Percentiles rank a stretch among this genome's conserved stretches.
Conservation (phyloP, 2,888 invertebrate species). For the Malthinus seriepunctatus region DNA sequence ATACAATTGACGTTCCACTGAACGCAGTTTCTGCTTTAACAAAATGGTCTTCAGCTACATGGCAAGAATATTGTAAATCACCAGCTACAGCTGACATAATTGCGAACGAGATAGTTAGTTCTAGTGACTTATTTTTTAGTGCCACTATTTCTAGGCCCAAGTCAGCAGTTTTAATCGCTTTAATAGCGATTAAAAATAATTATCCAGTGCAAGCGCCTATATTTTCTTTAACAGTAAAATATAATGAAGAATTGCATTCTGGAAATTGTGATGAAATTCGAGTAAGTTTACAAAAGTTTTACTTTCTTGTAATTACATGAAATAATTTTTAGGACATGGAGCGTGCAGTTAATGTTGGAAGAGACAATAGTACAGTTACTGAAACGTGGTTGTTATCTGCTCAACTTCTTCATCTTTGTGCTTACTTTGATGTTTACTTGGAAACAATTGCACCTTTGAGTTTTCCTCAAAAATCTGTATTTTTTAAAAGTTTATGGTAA, state of each 20-base stretch:
- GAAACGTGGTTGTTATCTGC: conserved; percentile 65
- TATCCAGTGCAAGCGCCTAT: conserved; percentile 81
- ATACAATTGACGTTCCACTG: conserved; percentile 50
- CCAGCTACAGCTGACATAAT: conserved; percentile 59
- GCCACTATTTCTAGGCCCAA: conserved; percentile 75
- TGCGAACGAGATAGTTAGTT: conserved; percentile 62
- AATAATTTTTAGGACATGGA: conserved; percentile 56
- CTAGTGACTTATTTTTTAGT: conserved; percentile 73
- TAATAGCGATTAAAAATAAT: conserved; percentile 78
- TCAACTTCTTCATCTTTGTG: conserved; percentile 80
- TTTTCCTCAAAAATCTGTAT: conserved; percentile 82
- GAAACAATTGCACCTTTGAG: conserved; percentile 75
- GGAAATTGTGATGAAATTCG: conserved; percentile 72
- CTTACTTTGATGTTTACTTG: conserved; percentile 83
- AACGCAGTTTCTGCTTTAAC: conserved; percentile 65
- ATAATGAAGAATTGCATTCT: conserved; percentile 70
- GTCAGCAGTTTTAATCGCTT: conserved; percentile 73
- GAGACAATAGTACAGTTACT: conserved; percentile 49
- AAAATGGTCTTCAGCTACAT: conserved; percentile 71
- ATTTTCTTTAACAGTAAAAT: conserved; percentile 73
- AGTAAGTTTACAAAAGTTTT: conserved; percentile 49
- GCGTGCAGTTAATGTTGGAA: conserved; percentile 62
- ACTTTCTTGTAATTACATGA: background rate
- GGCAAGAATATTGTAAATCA: conserved; percentile 66
- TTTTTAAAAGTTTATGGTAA: conserved; percentile 68